Conservation (phyloP, 2,113 vertebrate species). For the Origma solitaria region DNA sequence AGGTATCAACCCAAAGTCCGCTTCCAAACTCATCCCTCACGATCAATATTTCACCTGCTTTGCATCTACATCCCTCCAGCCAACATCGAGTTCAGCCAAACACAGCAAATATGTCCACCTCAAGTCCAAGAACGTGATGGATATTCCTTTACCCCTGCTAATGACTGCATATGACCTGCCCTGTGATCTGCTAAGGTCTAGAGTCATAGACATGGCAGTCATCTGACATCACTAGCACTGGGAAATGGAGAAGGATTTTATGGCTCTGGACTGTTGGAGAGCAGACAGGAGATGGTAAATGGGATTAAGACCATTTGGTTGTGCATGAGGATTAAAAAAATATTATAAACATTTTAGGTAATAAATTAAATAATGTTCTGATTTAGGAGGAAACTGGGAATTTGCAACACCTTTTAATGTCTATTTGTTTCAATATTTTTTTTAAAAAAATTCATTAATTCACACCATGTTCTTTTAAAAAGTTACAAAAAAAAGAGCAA, state of each 20-base stretch:
- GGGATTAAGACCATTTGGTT: neutral
- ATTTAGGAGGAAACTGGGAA: neutral
- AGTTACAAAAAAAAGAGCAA: neutral
- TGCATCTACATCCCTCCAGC: too few relatives aligned
- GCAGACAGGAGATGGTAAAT: neutral
- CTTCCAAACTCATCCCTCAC: neutral
- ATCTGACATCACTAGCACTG: neutral
- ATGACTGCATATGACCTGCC: rapidly evolving
- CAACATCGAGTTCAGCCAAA: neutral
- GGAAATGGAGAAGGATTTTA: neutral
- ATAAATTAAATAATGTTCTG: neutral
- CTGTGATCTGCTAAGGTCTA: neutral
- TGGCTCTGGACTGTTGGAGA: neutral
- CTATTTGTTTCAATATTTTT: neutral
- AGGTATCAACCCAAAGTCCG: neutral
- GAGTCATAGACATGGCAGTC: neutral
- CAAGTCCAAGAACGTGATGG: neutral
- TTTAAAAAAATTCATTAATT: neutral
- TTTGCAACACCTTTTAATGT: neutral
- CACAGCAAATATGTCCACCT: neutral
- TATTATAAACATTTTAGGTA: neutral
- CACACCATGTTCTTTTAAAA: neutral
- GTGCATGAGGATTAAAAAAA: neutral
- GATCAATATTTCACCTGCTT: neutral
- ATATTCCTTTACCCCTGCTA: neutral